These are phyloP conservation scores for Epinotia brunnichana DNA, from an alignment of 2,888 invertebrate genomes.

Conservation along the genomic window DNA sequence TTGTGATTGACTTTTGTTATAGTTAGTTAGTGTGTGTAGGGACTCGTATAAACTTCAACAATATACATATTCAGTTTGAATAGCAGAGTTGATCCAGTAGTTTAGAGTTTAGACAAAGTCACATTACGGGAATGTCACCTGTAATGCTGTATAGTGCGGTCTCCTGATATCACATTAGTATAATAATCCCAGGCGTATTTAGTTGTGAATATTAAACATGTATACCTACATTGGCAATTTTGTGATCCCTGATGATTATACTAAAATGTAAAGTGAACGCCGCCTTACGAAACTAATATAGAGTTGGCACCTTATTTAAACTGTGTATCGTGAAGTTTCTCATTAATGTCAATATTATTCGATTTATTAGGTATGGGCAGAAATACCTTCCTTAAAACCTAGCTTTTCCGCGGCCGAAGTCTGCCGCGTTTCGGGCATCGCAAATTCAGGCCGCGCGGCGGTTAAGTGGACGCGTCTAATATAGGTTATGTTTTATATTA, in stretches of 20 bases:
- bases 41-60: neutral
- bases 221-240: neutral
- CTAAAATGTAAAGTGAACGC: too few species aligned
- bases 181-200: neutral
- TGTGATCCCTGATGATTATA: neutral
- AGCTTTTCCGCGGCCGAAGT: neutral
- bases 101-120: neutral
- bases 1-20: slow-evolving; percentile 7
- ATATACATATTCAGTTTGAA: neutral
- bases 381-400: neutral
- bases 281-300: too few species aligned
- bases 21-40: too few species aligned
- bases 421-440: neutral
- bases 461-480: neutral
- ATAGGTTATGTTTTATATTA: neutral
- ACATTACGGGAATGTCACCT: neutral
- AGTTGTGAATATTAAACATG: slow-evolving; percentile 2
- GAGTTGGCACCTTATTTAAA: too few species aligned
- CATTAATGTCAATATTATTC: neutral
- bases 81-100: neutral
- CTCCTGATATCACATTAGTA: neutral
- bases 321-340: neutral
- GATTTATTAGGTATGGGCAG: neutral
- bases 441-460: neutral
- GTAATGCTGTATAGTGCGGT: neutral